Conservation (phyloP, 2,888 invertebrate species). For the Idaea aversata region DNA sequence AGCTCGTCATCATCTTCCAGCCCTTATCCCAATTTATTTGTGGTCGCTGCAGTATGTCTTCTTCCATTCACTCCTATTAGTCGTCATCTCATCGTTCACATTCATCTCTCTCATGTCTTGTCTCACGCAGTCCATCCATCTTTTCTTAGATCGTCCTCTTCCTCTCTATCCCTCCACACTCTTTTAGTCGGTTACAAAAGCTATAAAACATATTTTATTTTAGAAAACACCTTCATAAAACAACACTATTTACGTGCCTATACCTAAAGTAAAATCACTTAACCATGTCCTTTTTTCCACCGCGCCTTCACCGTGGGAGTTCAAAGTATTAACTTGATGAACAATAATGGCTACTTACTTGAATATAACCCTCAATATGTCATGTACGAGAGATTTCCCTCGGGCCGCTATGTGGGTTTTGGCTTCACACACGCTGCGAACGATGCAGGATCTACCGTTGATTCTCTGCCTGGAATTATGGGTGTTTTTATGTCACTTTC, state of each 20-base stretch:
- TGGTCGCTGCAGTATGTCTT: no score
- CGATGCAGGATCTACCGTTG: constrained; percentile 83
- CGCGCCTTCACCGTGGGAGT: neutral
- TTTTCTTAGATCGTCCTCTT: no score
- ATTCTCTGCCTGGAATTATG: constrained; percentile 79
- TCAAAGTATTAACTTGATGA: constrained; percentile 4
- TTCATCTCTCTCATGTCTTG: no score
- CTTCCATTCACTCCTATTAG: no score
- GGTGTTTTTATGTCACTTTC: neutral
- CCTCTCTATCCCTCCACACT: no score
- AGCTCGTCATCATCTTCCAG: no score
- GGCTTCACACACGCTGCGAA: constrained; percentile 85
- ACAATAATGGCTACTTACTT: constrained; percentile 64
- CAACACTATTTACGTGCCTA: neutral
- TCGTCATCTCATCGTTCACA: no score
- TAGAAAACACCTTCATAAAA: neutral
- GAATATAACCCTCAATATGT: constrained; percentile 82
- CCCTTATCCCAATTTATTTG: no score
- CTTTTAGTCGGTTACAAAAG: no score
- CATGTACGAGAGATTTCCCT: constrained; percentile 83
- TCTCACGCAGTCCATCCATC: no score
- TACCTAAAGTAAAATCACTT: neutral
- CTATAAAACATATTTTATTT: neutral
- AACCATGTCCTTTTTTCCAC: neutral
- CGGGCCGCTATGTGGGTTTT: constrained; percentile 76